Evolutionary conservation across 2,888 invertebrate genomes (phyloP), one percentile per base, ranked within the genome.

Genomic region (Fabriciana adippe): DNA sequence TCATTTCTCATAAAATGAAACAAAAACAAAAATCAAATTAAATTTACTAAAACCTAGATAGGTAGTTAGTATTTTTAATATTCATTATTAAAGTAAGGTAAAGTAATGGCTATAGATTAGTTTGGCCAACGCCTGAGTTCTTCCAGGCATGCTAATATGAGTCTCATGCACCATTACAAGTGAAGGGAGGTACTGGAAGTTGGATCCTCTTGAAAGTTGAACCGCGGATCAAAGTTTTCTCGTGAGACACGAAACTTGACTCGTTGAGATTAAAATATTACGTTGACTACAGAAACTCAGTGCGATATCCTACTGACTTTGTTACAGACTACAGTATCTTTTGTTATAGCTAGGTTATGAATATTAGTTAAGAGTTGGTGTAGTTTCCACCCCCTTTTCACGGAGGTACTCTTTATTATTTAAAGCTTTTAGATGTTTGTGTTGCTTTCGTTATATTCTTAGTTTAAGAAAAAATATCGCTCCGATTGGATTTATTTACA

Each of bases 181-280:
- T 55, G 47, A 66, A 61, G 55, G 64, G 50, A 55, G 63, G 65
- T 54, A 69, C 69, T 64, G 59, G 55, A 68, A 71, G 66, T 71
- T 66, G 63, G 76, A 79, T 82, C 84, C 80, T 84, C 83, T 80
- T 72, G 84, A 84, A 88, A 88, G 85, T 88, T 83, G 83, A 85
- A 86, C 85, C 85, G 78, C 85, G 83, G 85, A 87, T 88, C 84
- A 85, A 88, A 90, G 83, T 89, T 88, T 84, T 80, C 85, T 86
- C 86, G 80, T 81, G 85, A 85, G 87, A 88, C 89, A 85, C 77
- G 85, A 83, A 88, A 89, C 89, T 89, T 86, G 85, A 86, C 85
- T 87, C 82, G 76, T 90, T 90, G 88, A 90, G 89, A 90, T 90
- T 90, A 90, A 89, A 90, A 90, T 88, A 88, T 89, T 88, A 88